phyloP scores from a whole-genome alignment of 2,113 vertebrate species.

The Dromiciops gliroides region DNA sequence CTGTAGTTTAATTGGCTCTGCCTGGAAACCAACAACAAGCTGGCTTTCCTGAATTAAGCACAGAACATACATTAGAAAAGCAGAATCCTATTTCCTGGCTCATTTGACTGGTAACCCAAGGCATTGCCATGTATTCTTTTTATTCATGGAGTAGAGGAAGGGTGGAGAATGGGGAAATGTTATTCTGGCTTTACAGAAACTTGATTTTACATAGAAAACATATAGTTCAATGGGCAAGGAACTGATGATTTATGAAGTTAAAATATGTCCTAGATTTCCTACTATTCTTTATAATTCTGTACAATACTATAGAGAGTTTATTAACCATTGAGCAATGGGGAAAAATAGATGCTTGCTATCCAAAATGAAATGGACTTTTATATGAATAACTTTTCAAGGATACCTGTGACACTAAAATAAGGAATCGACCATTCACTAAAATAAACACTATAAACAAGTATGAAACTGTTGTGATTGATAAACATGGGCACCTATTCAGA shows the following conservation, averaged over 20 bases:
- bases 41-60: background rate
- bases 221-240: conserved; percentile 64
- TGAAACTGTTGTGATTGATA: conserved; percentile 46
- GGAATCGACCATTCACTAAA: background rate
- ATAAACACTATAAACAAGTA: conserved; percentile 4
- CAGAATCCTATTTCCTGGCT: conserved; percentile 28
- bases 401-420: background rate
- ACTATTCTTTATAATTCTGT: conserved; percentile 40
- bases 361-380: conserved; percentile 62
- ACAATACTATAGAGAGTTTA: background rate
- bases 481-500: conserved; percentile 10
- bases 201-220: conserved; percentile 34
- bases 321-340: conserved; percentile 40
- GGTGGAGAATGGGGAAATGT: background rate
- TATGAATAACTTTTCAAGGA: background rate
- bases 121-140: background rate
- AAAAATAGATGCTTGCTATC: conserved; percentile 58
- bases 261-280: conserved; percentile 24
- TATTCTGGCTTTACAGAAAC: conserved; percentile 45
- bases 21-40: background rate
- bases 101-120: conserved; percentile 49
- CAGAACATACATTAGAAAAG: conserved; percentile 23
- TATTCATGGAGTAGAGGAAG: background rate
- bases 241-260: conserved; percentile 42
- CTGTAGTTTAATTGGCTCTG: background rate